Conservation (phyloP, 2,113 vertebrate genomes). For the Larimichthys crocea region DNA sequence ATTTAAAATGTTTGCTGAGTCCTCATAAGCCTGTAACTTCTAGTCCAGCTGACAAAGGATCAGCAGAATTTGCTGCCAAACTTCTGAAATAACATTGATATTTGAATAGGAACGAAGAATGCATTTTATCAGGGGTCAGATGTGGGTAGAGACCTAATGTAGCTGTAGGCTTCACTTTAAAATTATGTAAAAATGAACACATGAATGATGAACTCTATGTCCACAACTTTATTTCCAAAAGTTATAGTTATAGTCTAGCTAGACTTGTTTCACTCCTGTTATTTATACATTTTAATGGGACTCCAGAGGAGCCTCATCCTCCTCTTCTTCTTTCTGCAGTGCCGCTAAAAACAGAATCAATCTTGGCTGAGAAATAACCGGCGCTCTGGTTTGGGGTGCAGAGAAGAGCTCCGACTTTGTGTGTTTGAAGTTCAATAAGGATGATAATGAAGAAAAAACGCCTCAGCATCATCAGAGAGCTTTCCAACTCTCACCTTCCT, state of each 20-base stretch:
- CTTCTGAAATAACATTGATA: too few species aligned
- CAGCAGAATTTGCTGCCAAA: too few species aligned
- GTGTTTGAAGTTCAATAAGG: neutral
- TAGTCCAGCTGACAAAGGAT: neutral
- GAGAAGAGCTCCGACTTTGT: neutral
- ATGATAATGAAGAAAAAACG: too few species aligned
- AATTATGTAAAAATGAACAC: too few species aligned
- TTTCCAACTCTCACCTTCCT: conserved; percentile 88
- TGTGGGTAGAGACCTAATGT: too few species aligned
- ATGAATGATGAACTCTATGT: too few species aligned
- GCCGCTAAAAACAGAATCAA: neutral
- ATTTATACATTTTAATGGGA: neutral
- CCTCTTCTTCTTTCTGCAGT: conserved; percentile 2
- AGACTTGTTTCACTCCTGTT: neutral
- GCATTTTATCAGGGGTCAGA: too few species aligned
- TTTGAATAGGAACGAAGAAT: too few species aligned
- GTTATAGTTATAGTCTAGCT: too few species aligned
- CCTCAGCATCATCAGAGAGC: neutral
- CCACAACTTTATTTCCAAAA: too few species aligned
- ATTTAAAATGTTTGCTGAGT: neutral
- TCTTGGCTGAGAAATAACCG: neutral
- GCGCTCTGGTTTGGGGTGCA: neutral
- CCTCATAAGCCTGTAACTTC: neutral
- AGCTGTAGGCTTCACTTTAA: too few species aligned
- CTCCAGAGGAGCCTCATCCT: neutral